phyloP scores from a whole-genome alignment of 1,140 invertebrate genomes.

The Xylocopa sonorina region DNA sequence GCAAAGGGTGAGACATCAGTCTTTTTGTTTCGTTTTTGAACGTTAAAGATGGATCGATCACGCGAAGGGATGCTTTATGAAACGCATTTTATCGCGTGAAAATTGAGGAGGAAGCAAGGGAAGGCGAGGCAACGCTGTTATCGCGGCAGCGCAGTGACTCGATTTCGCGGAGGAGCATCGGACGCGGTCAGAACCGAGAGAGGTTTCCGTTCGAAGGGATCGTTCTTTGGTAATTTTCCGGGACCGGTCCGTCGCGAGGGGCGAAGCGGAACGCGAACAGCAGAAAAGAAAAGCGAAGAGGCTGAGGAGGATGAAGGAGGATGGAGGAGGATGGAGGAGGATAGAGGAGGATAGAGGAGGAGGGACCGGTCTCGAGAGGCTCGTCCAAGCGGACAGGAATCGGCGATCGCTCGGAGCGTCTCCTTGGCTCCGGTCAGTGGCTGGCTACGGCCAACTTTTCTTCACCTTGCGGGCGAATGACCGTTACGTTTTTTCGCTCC shows the following conservation, averaged over 20 bases:
- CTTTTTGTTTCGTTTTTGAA: too few species aligned
- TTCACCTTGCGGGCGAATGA: slow-evolving; percentile 77
- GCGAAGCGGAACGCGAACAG: slow-evolving; percentile 38
- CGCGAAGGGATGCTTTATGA: too few species aligned
- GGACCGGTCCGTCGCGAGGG: slow-evolving; percentile 66
- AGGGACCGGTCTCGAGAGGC: slow-evolving; percentile 48
- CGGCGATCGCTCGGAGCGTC: slow-evolving; percentile 72
- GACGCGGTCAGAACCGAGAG: slow-evolving; percentile 1
- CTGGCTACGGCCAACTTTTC: slow-evolving; percentile 76
- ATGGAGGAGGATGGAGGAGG: background rate
- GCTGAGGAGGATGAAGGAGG: background rate
- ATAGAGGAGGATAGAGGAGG: slow-evolving; percentile 29
- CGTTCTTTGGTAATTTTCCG: slow-evolving; percentile 72
- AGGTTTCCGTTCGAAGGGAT: slow-evolving; percentile 59
- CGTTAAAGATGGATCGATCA: too few species aligned
- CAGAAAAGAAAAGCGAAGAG: slow-evolving; percentile 34
- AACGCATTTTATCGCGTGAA: too few species aligned
- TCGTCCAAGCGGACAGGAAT: slow-evolving; percentile 68
- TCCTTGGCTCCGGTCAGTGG: slow-evolving; percentile 78
- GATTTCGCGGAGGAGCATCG: background rate
- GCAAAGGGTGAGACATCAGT: too few species aligned
- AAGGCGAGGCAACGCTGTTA: too few species aligned
- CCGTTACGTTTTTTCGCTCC: slow-evolving; percentile 77
- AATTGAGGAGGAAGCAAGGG: too few species aligned
- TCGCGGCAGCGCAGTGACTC: background rate